These are phyloP conservation scores for Chionomys nivalis DNA, from an alignment of 2,113 vertebrate genomes.

Conservation along the genomic window DNA sequence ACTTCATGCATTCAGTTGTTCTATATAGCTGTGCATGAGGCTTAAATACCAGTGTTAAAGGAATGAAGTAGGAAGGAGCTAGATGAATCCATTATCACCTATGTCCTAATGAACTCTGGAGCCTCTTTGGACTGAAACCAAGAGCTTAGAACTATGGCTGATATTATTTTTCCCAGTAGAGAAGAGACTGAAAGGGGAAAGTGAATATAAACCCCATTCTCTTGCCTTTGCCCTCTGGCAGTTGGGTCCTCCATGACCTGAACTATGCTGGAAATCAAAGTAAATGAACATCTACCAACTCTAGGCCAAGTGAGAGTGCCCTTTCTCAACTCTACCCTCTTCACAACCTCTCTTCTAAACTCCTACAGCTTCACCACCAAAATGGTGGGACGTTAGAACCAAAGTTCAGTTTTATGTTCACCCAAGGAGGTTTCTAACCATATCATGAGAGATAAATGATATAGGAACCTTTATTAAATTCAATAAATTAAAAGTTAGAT, in stretches of 20 bases:
- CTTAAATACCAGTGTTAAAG: neutral
- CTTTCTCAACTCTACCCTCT: neutral
- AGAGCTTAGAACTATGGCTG: neutral
- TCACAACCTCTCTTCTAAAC: neutral
- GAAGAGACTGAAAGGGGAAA: neutral
- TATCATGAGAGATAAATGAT: neutral
- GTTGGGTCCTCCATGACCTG: neutral
- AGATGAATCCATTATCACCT: accelerated
- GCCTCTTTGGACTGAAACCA: accelerated
- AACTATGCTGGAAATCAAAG: neutral
- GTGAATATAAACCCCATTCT: accelerated
- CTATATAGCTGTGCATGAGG: neutral
- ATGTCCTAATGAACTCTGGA: neutral
- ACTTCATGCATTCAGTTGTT: neutral
- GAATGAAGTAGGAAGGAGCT: no score
- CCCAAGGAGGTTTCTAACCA: accelerated
- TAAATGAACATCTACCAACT: neutral
- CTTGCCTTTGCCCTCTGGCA: neutral
- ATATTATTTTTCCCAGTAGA: accelerated
- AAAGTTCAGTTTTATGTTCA: neutral
- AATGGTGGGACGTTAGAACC: neutral
- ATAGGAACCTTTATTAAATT: neutral
- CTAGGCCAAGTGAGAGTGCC: no score
- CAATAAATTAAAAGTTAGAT: neutral
- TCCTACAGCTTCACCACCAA: accelerated